Evolutionary conservation across 2,113 vertebrate species (phyloP).

Genomic region (Epinephelus cyanopodus): DNA sequence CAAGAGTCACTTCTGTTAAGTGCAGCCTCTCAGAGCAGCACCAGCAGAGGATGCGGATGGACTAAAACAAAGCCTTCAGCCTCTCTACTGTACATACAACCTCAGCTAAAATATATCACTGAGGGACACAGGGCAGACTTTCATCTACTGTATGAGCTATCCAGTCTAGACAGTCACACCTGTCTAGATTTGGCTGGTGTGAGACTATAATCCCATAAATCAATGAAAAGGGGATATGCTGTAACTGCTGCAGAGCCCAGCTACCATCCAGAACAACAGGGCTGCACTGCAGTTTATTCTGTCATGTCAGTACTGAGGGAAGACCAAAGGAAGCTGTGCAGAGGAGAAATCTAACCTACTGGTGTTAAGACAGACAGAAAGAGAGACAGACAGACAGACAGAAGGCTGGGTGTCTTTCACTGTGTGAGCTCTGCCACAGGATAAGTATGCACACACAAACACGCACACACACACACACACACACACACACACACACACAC

Average conservation of each 20-base stretch:
- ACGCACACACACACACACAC: constrained; percentile 17
- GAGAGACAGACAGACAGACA: constrained; percentile 59
- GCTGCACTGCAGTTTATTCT: constrained; percentile 66
- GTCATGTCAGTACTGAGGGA: constrained; percentile 53
- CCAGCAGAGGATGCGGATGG: constrained; percentile 16
- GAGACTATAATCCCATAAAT: constrained; percentile 62
- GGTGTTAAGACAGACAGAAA: constrained; percentile 59
- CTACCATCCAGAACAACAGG: constrained; percentile 40
- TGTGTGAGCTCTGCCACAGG: constrained; percentile 54
- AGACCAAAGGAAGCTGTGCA: constrained; percentile 40
- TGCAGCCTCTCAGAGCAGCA: constrained; percentile 20
- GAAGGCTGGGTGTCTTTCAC: constrained; percentile 62
- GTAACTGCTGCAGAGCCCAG: constrained; percentile 55
- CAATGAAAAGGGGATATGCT: constrained; percentile 53
- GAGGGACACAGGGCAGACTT: constrained; percentile 6
- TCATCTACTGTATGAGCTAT: constrained; percentile 10
- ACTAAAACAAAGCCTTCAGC: neutral
- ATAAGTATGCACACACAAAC: constrained; percentile 26
- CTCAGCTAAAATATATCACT: constrained; percentile 12
- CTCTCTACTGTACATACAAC: neutral
- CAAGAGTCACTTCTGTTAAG: constrained; percentile 14
- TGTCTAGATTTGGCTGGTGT: constrained; percentile 51
- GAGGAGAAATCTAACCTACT: constrained; percentile 54
- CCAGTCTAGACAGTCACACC: constrained; percentile 60
- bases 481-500: constrained; percentile 36